Percentiles rank a stretch among this genome's conserved stretches.
These are phyloP conservation scores for Drosophila sulfurigaster DNA, from an alignment of 1,140 invertebrate species.

Conservation along the genomic window DNA sequence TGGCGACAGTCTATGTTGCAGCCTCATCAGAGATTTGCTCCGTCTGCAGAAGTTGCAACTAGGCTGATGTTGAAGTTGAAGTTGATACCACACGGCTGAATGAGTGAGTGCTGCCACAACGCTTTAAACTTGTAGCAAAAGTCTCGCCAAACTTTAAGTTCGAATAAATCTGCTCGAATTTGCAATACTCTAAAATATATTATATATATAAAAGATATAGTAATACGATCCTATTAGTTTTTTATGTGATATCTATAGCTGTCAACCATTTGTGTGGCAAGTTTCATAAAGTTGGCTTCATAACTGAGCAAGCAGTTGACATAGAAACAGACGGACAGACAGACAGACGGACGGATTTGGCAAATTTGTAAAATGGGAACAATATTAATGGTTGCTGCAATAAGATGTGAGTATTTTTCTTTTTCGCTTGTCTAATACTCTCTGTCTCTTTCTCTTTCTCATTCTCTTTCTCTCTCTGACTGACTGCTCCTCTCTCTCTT, in stretches of 20 bases:
- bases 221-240: no score
- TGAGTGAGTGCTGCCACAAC: conserved; percentile 6
- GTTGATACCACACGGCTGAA: not conserved
- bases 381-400: not conserved
- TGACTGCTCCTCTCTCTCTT: not conserved
- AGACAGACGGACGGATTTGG: not conserved
- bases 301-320: no score
- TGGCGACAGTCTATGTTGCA: not conserved
- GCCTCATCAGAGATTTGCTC: not conserved
- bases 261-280: no score
- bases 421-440: not conserved
- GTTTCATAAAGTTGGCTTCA: no score
- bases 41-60: not conserved
- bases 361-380: not conserved
- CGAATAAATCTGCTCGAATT: no score
- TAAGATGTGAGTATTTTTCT: not conserved
- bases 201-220: no score
- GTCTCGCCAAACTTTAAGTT: not conserved
- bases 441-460: not conserved
- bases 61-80: conserved; percentile 8
- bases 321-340: not conserved
- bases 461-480: not conserved
- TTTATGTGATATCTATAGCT: no score
- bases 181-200: no score
- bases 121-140: not conserved